Percentiles rank a stretch among this genome's conserved stretches.
phyloP scores from a whole-genome alignment of 2,888 invertebrate species.

The Stenchaetothrips biformis region DNA sequence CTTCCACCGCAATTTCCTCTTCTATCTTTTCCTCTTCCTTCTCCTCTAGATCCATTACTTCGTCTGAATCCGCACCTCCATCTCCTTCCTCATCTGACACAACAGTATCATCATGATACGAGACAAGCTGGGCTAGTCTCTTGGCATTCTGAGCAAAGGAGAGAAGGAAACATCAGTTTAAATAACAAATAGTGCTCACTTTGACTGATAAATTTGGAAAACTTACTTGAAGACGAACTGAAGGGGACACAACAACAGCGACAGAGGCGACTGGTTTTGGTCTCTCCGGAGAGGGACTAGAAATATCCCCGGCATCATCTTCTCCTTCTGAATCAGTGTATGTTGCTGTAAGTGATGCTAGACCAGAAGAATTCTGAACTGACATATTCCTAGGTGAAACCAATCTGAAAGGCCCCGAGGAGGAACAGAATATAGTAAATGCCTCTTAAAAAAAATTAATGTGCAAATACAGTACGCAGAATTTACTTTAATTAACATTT shows the following conservation, averaged over 20 bases:
- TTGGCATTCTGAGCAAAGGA: conserved; percentile 27
- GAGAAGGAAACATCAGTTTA: not conserved
- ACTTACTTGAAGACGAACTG: conserved; percentile 28
- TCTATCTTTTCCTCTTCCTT: conserved; percentile 51
- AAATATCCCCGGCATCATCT: conserved; percentile 62
- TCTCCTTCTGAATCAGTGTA: conserved; percentile 91
- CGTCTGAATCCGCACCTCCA: conserved; percentile 40
- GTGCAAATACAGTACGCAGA: no score
- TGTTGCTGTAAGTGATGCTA: conserved; percentile 80
- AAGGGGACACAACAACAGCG: not conserved
- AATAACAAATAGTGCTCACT: not conserved
- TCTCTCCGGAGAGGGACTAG: conserved; percentile 50
- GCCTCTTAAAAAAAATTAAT: no score
- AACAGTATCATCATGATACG: conserved; percentile 60
- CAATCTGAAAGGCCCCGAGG: not conserved
- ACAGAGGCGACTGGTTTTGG: conserved; percentile 39
- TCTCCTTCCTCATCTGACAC: conserved; percentile 68
- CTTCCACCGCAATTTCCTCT: conserved; percentile 37
- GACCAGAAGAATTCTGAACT: conserved; percentile 52
- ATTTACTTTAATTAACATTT: no score
- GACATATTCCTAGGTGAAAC: conserved; percentile 46
- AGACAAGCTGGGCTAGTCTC: conserved; percentile 49
- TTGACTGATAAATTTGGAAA: not conserved
- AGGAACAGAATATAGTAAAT: no score
- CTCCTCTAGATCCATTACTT: conserved; percentile 51